Conservation (phyloP, 2,797 vertebrate species). For the Sebastes umbrosus region DNA sequence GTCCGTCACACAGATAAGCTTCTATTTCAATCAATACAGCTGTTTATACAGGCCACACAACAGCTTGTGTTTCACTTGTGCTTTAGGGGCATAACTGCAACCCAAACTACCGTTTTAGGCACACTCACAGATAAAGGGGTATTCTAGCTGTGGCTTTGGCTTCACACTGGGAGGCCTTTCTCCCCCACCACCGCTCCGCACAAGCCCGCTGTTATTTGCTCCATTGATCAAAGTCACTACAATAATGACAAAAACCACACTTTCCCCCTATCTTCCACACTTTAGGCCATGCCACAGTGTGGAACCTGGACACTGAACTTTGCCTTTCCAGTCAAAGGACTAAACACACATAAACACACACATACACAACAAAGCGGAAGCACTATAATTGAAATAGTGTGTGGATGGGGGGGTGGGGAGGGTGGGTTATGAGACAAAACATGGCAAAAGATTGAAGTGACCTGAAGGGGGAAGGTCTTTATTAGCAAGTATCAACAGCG, state of each 20-base stretch:
- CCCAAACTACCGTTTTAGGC: neutral
- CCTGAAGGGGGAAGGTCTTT: slow-evolving; percentile 60
- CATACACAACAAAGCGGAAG: neutral
- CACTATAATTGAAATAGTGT: neutral
- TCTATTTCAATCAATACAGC: neutral
- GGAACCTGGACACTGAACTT: slow-evolving; percentile 48
- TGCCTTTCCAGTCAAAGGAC: slow-evolving; percentile 20
- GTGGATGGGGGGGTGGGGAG: neutral
- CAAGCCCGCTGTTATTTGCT: slow-evolving; percentile 55
- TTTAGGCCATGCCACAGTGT: neutral
- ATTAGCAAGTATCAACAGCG: slow-evolving; percentile 44
- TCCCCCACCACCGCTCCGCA: neutral
- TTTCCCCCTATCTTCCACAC: slow-evolving; percentile 28
- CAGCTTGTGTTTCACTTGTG: neutral
- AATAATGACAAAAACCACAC: slow-evolving; percentile 53
- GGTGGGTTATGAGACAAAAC: slow-evolving; percentile 49
- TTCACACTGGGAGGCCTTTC: slow-evolving; percentile 19
- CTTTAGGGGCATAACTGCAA: neutral
- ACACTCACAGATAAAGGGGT: neutral
- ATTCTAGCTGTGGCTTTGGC: slow-evolving; percentile 29
- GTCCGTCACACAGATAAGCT: neutral
- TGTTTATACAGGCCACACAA: neutral
- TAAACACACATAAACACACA: neutral
- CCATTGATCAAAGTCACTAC: slow-evolving; percentile 64
- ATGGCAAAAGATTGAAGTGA: slow-evolving; percentile 57